Conservation (phyloP, 37 sponge, comb jelly and placozoan species). For the Corticium candelabrum region DNA sequence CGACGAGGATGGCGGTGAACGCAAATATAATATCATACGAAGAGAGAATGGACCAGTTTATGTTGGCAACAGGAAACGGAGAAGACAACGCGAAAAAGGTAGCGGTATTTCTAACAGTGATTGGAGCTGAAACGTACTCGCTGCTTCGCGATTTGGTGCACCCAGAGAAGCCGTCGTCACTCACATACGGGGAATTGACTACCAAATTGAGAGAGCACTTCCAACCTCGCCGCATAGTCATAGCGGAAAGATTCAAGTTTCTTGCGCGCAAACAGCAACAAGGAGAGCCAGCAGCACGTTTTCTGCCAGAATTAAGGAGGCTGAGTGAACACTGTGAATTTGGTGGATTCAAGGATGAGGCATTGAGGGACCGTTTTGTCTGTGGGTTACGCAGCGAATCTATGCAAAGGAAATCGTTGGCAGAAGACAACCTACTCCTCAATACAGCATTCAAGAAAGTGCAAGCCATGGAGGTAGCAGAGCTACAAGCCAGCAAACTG, state of each 20-base stretch:
- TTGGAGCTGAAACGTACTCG: too few relatives aligned
- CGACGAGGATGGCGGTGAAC: too few relatives aligned
- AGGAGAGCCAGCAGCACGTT: not conserved
- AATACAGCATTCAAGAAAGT: not conserved
- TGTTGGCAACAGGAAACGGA: too few relatives aligned
- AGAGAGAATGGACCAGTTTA: too few relatives aligned
- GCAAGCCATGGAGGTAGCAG: not conserved
- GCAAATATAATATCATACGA: too few relatives aligned
- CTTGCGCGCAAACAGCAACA: slow-evolving; percentile 9
- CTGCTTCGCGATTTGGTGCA: too few relatives aligned
- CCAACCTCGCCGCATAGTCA: not conserved
- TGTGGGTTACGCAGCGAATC: slow-evolving; percentile 5
- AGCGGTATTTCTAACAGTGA: too few relatives aligned
- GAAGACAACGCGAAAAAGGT: too few relatives aligned
- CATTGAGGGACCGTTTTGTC: slow-evolving; percentile 11
- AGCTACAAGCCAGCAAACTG: too few relatives aligned
- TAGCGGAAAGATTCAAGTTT: too few relatives aligned
- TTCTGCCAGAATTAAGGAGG: not conserved
- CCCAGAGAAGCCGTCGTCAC: too few relatives aligned
- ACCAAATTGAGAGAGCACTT: slow-evolving; percentile 11
- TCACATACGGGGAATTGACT: too few relatives aligned
- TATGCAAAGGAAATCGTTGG: not conserved
- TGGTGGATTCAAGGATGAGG: not conserved
- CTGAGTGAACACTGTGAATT: not conserved
- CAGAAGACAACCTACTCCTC: not conserved